Evolutionary conservation across 2,797 vertebrate species (phyloP).

Genomic region (Poliocrania exsul): DNA sequence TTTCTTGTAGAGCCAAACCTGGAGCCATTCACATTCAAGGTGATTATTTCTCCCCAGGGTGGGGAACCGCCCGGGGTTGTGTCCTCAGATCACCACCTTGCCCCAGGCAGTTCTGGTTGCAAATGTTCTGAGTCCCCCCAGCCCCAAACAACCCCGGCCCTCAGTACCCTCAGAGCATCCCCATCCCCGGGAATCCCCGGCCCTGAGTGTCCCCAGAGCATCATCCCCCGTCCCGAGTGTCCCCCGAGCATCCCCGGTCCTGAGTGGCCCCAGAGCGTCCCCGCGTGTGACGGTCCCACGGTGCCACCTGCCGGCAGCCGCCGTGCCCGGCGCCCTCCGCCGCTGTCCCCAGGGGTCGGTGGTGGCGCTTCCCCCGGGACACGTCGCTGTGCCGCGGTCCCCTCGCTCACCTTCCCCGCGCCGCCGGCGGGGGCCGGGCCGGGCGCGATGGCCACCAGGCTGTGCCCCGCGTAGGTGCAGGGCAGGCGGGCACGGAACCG

Average conservation of each 20-base stretch:
- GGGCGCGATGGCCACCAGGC: conserved; percentile 75
- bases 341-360: background rate
- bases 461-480: conserved; percentile 82
- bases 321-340: background rate
- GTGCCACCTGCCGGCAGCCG: conserved; percentile 65
- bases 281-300: background rate
- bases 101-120: too few relatives aligned
- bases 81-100: background rate
- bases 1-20: background rate
- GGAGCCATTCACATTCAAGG: fast-evolving
- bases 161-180: background rate
- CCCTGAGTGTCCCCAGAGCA: background rate
- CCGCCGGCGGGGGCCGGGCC: background rate
- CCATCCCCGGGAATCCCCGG: fast-evolving
- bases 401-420: background rate
- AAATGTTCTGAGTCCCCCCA: too few relatives aligned
- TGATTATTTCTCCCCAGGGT: fast-evolving
- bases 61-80: fast-evolving
- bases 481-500: conserved; percentile 78
- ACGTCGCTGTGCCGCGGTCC: fast-evolving
- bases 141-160: fast-evolving
- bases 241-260: background rate
- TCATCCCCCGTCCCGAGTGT: fast-evolving
- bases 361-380: background rate
- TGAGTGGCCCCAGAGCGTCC: fast-evolving